Evolutionary conservation across 35 echinoderm and acorn worm genomes (phyloP), one percentile per base, ranked within the genome.

Genomic region (Ophioderma brevispina): DNA sequence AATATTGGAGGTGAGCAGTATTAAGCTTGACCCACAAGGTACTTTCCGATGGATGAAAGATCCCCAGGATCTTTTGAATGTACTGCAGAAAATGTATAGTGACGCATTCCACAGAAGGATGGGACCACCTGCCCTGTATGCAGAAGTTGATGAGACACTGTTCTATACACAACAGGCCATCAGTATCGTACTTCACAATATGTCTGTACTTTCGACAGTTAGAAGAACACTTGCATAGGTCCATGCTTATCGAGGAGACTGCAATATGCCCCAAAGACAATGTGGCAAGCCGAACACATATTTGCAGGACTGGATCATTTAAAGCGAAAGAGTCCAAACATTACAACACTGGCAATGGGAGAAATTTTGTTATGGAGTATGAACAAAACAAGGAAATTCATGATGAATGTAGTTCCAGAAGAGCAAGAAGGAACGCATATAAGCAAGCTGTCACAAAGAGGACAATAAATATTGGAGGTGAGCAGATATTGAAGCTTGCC

Each of bases 251-350:
- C 79, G 17, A 76, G 18, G 80, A 80, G 23, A 89, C 87, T 6
- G 30, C 32, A 18, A 89, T 35, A 80, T 89, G 87, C 55, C 87
- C 87, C 28, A 89, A 89, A 81, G 78, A 89, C 39, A 89, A 63
- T 13, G 37, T 89, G 10, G 39, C 87, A n/a, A 19, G 84, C 91
- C 6, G 92, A 94, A 75, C 36, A 82, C 14, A 37, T 94, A 13
- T 94, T 94, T 81, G 88, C 93, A 36, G 88, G 93, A 18, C 21
- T 94, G 25, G 88, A 91, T 52, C 76, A 87, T 34, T 82, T 91
- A 2, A 86, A 87, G 30, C 50, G 80, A 70, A 92, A 88, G 40
- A 90, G 82, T 21, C 93, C 82, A 40, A 94, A 94, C 40, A 89
- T 89, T 19, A 49, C 80, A 21, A 64, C 81, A 17, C 79, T 94